Base-by-base conservation (phyloP, 2,113 vertebrate species). In the Ia io region DNA sequence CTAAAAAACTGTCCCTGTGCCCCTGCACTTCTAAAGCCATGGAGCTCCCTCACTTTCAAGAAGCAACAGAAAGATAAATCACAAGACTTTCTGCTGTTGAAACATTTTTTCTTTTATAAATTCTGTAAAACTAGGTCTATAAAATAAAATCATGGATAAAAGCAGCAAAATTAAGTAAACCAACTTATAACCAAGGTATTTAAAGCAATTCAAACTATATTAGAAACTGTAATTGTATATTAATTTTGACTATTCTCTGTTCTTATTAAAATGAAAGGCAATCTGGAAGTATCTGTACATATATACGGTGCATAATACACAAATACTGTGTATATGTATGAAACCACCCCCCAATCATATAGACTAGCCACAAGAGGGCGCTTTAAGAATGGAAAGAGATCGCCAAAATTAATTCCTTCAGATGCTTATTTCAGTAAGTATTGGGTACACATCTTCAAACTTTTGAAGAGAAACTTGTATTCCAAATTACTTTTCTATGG, bases 281-380 rank as follows among this genome's bases (percentile, higher is more conserved):
- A 79, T 84, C 23, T 93, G 78, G 23, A 87, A 83, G 82, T 49
- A 87, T 23, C n/a, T 80, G 20, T 16, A 71, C 22, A 28, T 42
- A 63, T 30, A 35, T 5, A 23, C 9, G 22, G 25, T 40, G 61
- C 37, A 63, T 12, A 42, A 82, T 13, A 63, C 32, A 87, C 49
- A 84, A 18, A 91, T 9, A n/a, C 63, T 67, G 14, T 67, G 30
- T 25, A 85, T 10, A 67, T 11, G 40, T 17, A 17, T 3, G n/a
- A 77, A 90, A 51, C 20, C 11, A 59, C 25, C 17, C 8, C 30
- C 5, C 74, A 87, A 92, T 83, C 76, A 78, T 5, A 70, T 1
- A 83, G 44, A 70, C 35, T 22, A 74, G n/a, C 93, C 96, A 96
- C 95, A 84, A 96, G 97, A 73, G 95, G 94, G 97, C 70, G 20